A percentile compares a stretch with the other conserved stretches of the same genome.
Conservation (phyloP, 2,113 vertebrate genomes). For the Nannospalax galili region DNA sequence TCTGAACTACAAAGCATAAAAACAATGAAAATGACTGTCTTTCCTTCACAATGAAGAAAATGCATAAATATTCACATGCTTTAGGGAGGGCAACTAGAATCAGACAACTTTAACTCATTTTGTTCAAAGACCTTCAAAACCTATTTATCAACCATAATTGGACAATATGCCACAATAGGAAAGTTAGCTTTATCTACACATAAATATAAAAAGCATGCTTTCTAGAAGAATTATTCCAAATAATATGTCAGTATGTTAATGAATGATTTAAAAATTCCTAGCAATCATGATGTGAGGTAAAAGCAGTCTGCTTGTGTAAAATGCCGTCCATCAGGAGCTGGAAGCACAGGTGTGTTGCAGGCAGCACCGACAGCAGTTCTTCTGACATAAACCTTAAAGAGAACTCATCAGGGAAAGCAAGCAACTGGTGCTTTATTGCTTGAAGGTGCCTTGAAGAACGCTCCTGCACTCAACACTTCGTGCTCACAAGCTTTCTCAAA, state of each 20-base stretch:
- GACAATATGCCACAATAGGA: conserved; percentile 26
- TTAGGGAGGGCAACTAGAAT: neutral
- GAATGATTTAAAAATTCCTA: neutral
- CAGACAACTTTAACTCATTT: conserved; percentile 35
- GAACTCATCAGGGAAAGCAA: neutral
- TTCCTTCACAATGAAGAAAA: too few species aligned
- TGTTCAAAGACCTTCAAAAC: conserved; percentile 32
- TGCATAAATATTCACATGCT: too few species aligned
- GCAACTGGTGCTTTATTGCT: neutral
- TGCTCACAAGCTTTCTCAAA: neutral
- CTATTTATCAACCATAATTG: conserved; percentile 42
- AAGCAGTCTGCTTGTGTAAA: neutral
- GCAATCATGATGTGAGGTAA: neutral
- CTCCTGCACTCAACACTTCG: neutral
- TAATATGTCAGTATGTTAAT: conserved; percentile 31
- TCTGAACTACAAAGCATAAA: too few species aligned
- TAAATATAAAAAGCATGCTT: conserved; percentile 49
- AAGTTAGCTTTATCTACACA: conserved; percentile 16
- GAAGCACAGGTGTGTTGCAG: neutral
- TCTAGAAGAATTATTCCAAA: conserved; percentile 45
- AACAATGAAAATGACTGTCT: too few species aligned
- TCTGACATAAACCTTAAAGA: neutral
- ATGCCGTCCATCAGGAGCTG: too few species aligned
- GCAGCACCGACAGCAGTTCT: neutral
- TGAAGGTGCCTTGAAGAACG: neutral